Evolutionary conservation across 2,888 invertebrate species (phyloP).

Genomic region (Blastobasis lacticolella): DNA sequence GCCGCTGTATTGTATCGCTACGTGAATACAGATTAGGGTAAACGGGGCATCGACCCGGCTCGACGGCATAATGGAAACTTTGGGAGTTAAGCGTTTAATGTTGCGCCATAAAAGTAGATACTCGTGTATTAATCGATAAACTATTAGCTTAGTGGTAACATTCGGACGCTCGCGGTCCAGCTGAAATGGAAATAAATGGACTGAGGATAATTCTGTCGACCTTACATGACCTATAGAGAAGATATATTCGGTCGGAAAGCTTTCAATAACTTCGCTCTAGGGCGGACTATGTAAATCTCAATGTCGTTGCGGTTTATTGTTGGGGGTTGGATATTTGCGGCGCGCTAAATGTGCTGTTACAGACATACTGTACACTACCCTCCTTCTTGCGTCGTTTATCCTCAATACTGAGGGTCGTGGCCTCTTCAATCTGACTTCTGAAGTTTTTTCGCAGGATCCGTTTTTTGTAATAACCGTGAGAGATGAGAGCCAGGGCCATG

Average conservation of each 20-base stretch:
- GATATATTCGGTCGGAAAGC: neutral
- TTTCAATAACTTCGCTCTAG: neutral
- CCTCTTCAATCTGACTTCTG: no score
- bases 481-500: no score
- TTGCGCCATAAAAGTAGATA: slow-evolving; percentile 11
- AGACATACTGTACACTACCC: no score
- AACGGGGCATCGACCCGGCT: slow-evolving; percentile 23
- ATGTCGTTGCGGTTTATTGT: neutral
- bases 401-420: no score
- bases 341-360: no score
- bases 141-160: slow-evolving; percentile 1
- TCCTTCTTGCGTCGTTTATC: no score
- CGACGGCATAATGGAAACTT: slow-evolving; percentile 7
- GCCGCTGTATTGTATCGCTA: slow-evolving; percentile 1
- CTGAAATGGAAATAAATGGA: slow-evolving; percentile 27
- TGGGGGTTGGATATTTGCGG: no score
- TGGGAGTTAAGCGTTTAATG: slow-evolving; percentile 14
- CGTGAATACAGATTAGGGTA: slow-evolving; percentile 19
- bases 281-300: neutral
- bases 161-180: slow-evolving; percentile 21
- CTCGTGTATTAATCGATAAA: neutral
- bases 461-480: no score
- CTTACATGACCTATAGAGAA: slow-evolving; percentile 1
- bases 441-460: no score
- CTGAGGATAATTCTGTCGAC: slow-evolving; percentile 24